A percentile compares a stretch with the other conserved stretches of the same genome.
Conservation (phyloP, 2,888 invertebrate species). For the Xestia rhomboidea region DNA sequence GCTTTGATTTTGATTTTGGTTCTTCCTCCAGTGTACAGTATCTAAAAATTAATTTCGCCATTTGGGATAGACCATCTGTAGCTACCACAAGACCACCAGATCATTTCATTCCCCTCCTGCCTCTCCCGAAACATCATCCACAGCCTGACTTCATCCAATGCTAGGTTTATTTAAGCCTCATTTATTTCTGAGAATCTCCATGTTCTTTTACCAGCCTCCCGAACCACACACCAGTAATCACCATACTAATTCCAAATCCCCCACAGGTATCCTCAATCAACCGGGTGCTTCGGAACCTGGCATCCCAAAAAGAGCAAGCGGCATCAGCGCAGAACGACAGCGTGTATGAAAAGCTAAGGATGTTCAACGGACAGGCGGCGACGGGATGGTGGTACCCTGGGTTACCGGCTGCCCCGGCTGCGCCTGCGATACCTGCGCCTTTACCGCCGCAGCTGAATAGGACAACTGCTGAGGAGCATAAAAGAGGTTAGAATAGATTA, state of each 20-base stretch:
- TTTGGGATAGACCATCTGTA: too few species aligned
- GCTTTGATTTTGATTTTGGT: too few species aligned
- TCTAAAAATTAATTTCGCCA: background rate
- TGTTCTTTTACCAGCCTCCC: background rate
- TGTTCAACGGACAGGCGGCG: slow-evolving; percentile 97
- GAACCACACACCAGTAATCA: background rate
- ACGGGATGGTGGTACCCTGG: slow-evolving; percentile 97
- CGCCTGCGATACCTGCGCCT: slow-evolving; percentile 94
- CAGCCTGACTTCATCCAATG: background rate
- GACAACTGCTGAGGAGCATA: slow-evolving; percentile 93
- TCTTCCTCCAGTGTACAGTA: background rate
- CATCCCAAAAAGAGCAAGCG: slow-evolving; percentile 98
- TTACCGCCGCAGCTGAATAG: slow-evolving; percentile 91
- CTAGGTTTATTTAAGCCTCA: background rate
- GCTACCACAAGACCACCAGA: background rate
- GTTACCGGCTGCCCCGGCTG: slow-evolving; percentile 93
- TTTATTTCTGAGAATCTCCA: background rate
- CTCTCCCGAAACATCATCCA: background rate
- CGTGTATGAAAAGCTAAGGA: slow-evolving; percentile 97
- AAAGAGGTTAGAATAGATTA: slow-evolving; percentile 91
- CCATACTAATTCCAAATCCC: background rate
- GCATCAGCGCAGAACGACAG: slow-evolving; percentile 95
- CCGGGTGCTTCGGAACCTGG: slow-evolving; percentile 98
- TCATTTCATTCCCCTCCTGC: background rate
- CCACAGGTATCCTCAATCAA: slow-evolving; percentile 98